These are phyloP conservation scores for Uropetala carovei DNA, from an alignment of 2,888 invertebrate species.

Conservation along the genomic window DNA sequence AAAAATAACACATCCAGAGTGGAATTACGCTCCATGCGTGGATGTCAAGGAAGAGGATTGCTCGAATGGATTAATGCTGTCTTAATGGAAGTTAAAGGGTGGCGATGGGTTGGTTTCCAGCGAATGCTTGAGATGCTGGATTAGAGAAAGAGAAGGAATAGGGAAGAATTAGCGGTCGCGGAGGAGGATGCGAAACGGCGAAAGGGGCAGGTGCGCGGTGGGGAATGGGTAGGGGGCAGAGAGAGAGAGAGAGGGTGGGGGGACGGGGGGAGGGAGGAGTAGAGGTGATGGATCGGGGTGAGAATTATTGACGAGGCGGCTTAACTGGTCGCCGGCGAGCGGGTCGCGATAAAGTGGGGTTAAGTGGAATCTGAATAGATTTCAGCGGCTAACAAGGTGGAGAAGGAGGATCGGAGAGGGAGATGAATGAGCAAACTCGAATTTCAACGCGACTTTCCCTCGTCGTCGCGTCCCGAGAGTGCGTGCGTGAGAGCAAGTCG, in stretches of 20 bases:
- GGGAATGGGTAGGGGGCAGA: background rate
- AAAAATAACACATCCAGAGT: background rate
- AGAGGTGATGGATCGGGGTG: background rate
- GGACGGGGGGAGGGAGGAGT: background rate
- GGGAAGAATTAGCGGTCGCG: background rate
- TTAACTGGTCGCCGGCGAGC: constrained; percentile 45
- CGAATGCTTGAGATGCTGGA: background rate
- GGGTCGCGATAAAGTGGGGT: constrained; percentile 46
- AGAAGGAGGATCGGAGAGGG: background rate
- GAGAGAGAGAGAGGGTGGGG: background rate
- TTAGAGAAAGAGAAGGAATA: background rate
- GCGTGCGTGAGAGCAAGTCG: background rate
- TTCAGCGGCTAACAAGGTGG: constrained; percentile 37
- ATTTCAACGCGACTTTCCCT: background rate
- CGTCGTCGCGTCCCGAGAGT: background rate
- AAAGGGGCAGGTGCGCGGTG: background rate
- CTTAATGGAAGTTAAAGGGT: constrained; percentile 33
- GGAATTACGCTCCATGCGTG: background rate
- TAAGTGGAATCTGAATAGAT: constrained; percentile 61
- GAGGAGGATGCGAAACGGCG: background rate
- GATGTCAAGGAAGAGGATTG: constrained; percentile 3
- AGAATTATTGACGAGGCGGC: constrained; percentile 50
- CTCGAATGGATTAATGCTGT: constrained; percentile 47
- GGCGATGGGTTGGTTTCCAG: constrained; percentile 37
- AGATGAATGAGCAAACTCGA: constrained; percentile 55